Evolutionary conservation across 2,888 invertebrate genomes (phyloP).

Genomic region (Pachymerium ferrugineum): DNA sequence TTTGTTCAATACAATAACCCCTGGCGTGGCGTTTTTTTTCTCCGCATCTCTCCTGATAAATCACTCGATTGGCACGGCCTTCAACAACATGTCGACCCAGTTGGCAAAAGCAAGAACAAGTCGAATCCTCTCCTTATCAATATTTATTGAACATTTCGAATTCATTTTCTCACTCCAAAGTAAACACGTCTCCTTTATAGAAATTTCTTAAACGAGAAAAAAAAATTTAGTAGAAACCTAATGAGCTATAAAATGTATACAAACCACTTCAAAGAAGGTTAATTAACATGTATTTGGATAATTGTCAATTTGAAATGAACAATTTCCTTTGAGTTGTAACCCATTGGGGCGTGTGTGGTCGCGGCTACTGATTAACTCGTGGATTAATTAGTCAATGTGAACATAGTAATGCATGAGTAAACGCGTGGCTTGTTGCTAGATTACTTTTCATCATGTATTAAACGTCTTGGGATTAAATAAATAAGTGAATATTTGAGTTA

Average conservation of each 20-base stretch:
- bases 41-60: neutral
- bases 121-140: neutral
- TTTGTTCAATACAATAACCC: too few species aligned
- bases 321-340: too few species aligned
- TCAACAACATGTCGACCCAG: neutral
- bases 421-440: neutral
- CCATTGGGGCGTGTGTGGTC: neutral
- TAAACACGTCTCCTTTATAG: neutral
- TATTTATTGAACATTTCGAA: constrained; percentile 2
- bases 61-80: neutral
- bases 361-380: neutral
- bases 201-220: too few species aligned
- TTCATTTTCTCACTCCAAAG: neutral
- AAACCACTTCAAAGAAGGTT: neutral
- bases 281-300: neutral
- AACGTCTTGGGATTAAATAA: too few species aligned
- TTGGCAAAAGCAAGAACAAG: too few species aligned
- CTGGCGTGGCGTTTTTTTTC: too few species aligned
- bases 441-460: too few species aligned
- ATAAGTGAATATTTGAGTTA: too few species aligned
- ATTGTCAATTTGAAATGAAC: neutral
- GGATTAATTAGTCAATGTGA: neutral
- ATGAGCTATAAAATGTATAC: too few species aligned
- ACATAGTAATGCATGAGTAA: neutral
- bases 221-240: too few species aligned